A percentile compares a stretch with the other conserved stretches of the same genome.
phyloP scores from a whole-genome alignment of 2,888 invertebrate genomes.

The Acanthococcus lagerstroemiae region DNA sequence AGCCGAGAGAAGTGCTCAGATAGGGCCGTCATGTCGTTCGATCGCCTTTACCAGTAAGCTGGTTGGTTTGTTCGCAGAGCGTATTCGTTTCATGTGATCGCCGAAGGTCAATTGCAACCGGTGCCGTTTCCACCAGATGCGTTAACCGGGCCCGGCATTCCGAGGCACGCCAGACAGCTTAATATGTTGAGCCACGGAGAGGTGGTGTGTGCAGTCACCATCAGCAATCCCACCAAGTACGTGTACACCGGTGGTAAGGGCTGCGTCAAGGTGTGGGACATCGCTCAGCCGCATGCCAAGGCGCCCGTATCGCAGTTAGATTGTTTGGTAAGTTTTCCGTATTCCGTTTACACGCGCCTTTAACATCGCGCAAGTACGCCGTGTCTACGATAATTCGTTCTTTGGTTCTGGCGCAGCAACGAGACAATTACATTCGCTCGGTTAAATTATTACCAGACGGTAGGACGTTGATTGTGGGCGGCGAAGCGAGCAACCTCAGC shows the following conservation, averaged over 20 bases:
- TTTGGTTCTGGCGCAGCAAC: constrained; percentile 49
- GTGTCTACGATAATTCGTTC: background rate
- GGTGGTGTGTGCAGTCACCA: constrained; percentile 94
- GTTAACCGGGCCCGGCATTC: constrained; percentile 83
- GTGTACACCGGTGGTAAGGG: constrained; percentile 95
- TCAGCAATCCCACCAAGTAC: constrained; percentile 83
- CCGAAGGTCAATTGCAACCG: constrained; percentile 80
- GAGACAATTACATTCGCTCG: constrained; percentile 90
- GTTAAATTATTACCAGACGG: constrained; percentile 89
- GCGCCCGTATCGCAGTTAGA: constrained; percentile 84
- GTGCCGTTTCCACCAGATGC: constrained; percentile 93
- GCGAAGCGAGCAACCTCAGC: constrained; percentile 87
- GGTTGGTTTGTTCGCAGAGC: constrained; percentile 53
- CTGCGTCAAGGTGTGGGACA: constrained; percentile 96
- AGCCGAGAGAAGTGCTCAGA: too few species aligned
- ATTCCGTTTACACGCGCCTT: background rate
- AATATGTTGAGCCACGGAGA: constrained; percentile 90
- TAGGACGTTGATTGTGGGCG: constrained; percentile 86
- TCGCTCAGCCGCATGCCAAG: constrained; percentile 75
- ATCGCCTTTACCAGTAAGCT: too few species aligned
- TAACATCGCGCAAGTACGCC: too few species aligned
- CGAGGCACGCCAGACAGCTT: constrained; percentile 82
- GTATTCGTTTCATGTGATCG: constrained; percentile 87
- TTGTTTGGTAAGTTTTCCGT: constrained; percentile 61
- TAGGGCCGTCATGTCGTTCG: too few species aligned